Conservation (phyloP, 1,140 invertebrate genomes). For the Drosophila yakuba region DNA sequence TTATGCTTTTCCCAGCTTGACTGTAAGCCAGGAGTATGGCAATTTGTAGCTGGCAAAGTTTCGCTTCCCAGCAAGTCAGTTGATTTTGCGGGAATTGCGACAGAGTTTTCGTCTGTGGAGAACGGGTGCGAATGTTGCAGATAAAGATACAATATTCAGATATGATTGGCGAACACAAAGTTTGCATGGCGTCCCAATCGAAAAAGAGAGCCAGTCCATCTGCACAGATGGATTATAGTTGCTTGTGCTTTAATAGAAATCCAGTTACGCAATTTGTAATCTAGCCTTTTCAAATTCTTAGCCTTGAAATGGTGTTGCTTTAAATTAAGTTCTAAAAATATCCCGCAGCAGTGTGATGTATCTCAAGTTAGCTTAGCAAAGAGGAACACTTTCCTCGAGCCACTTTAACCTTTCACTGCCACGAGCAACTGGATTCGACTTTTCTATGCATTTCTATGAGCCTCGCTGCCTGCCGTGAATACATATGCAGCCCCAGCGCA, state of each 20-base stretch:
- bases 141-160: constrained; percentile 38
- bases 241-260: background rate
- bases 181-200: constrained; percentile 26
- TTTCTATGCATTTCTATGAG: constrained; percentile 41
- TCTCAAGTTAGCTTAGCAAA: too few relatives aligned
- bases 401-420: background rate
- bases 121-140: constrained; percentile 39
- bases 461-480: constrained; percentile 30
- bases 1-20: constrained; percentile 35
- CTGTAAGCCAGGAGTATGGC: constrained; percentile 44
- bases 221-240: constrained; percentile 9
- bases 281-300: too few relatives aligned
- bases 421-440: background rate
- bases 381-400: too few relatives aligned
- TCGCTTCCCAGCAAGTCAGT: constrained; percentile 13
- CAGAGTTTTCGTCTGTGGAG: constrained; percentile 1
- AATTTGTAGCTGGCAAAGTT: constrained; percentile 52
- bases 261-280: too few relatives aligned
- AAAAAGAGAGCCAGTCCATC: constrained; percentile 7
- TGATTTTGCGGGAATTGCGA: constrained; percentile 39
- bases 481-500: constrained; percentile 8
- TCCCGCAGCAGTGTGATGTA: too few relatives aligned
- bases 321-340: background rate
- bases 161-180: constrained; percentile 26
- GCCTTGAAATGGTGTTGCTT: background rate